A percentile compares a stretch with the other conserved stretches of the same genome.
phyloP scores from a whole-genome alignment of 1,140 invertebrate genomes.

The Zaprionus tsacasi region DNA sequence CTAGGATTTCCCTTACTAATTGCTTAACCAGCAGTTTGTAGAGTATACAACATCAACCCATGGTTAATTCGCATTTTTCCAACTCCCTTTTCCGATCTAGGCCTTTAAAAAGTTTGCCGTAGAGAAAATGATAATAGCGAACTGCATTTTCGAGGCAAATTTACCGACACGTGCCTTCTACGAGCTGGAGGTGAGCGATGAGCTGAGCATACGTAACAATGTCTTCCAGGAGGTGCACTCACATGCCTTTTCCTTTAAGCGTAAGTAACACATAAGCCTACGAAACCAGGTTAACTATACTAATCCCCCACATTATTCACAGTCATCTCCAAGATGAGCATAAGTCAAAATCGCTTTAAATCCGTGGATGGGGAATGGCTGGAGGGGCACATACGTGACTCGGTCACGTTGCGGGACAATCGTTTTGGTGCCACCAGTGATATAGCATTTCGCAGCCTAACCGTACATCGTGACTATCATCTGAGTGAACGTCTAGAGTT shows the following conservation, averaged over 20 bases:
- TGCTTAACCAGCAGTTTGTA: no score
- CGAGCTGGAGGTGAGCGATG: constrained; percentile 88
- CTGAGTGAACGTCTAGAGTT: constrained; percentile 74
- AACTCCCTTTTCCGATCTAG: constrained; percentile 26
- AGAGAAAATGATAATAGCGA: constrained; percentile 86
- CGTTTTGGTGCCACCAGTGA: constrained; percentile 70
- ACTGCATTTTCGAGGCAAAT: constrained; percentile 84
- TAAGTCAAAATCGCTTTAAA: constrained; percentile 70
- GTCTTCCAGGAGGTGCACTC: constrained; percentile 85
- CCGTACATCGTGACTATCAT: constrained; percentile 70
- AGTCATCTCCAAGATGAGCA: constrained; percentile 74
- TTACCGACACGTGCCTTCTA: constrained; percentile 90
- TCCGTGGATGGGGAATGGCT: constrained; percentile 75
- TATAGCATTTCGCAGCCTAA: constrained; percentile 73
- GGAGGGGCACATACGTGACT: constrained; percentile 69
- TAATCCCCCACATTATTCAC: background rate
- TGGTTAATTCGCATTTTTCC: background rate
- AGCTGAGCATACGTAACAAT: constrained; percentile 88
- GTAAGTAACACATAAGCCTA: constrained; percentile 42
- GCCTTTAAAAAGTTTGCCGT: constrained; percentile 92
- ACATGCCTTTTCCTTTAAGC: constrained; percentile 86
- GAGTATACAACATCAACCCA: no score
- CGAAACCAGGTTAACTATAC: background rate
- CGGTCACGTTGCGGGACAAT: constrained; percentile 65
- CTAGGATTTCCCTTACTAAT: no score